Conservation (phyloP, 2,797 vertebrate species). For the Danio tinwini region DNA sequence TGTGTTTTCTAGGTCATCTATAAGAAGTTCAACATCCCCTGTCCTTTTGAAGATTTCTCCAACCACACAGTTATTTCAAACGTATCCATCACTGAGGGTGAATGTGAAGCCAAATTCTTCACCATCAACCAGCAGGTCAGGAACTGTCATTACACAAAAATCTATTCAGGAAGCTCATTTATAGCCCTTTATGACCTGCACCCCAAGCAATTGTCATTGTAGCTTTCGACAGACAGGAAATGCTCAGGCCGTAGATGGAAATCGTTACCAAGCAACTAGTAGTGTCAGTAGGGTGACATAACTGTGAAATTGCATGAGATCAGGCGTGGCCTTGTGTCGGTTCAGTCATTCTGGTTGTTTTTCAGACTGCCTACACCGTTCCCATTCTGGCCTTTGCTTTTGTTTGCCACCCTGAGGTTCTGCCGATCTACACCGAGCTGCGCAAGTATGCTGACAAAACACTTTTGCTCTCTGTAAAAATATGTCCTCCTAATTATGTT, state of each 20-base stretch:
- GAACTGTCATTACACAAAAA: neutral
- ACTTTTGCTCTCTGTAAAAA: conserved; percentile 4
- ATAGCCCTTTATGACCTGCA: neutral
- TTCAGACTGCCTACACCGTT: conserved; percentile 92
- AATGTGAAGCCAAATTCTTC: conserved; percentile 72
- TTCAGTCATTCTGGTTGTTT: conserved; percentile 56
- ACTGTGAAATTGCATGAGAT: neutral
- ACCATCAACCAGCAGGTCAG: conserved; percentile 81
- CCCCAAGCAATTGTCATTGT: conserved; percentile 55
- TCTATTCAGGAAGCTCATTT: neutral
- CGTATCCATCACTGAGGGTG: conserved; percentile 51
- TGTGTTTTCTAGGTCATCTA: conserved; percentile 87
- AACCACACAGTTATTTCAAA: conserved; percentile 65
- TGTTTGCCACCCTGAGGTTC: conserved; percentile 94
- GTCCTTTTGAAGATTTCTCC: conserved; percentile 70
- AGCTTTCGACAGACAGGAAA: conserved; percentile 7
- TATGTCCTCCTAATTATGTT: neutral
- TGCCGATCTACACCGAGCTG: conserved; percentile 96
- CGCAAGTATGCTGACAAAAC: conserved; percentile 71
- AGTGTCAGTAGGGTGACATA: conserved; percentile 18
- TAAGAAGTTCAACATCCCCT: conserved; percentile 89
- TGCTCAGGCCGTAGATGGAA: neutral
- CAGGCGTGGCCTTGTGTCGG: neutral
- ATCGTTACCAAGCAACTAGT: conserved; percentile 52
- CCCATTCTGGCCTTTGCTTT: conserved; percentile 95